A percentile compares a stretch with the other conserved stretches of the same genome.
phyloP scores from a whole-genome alignment of 2,888 invertebrate species.

The Mimumesa dahlbomi region DNA sequence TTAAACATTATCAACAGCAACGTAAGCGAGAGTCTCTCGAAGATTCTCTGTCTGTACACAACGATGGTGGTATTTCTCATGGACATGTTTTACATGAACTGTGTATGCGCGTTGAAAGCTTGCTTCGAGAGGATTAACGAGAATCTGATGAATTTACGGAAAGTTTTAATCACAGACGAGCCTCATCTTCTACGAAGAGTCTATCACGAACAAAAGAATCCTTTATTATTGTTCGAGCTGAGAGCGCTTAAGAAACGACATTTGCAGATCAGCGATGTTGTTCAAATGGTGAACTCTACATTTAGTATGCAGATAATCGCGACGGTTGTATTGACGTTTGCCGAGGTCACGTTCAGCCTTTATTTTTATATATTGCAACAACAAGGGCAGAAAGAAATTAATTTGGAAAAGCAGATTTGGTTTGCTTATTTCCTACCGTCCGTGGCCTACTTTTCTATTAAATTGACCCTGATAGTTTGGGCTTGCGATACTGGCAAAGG shows the following conservation, averaged over 20 bases:
- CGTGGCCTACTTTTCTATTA: constrained; percentile 54
- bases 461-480: constrained; percentile 61
- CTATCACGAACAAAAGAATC: constrained; percentile 69
- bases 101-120: constrained; percentile 58
- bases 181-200: constrained; percentile 70
- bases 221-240: constrained; percentile 63
- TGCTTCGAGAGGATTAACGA: constrained; percentile 66
- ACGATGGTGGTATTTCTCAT: constrained; percentile 52
- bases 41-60: constrained; percentile 40
- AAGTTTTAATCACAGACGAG: constrained; percentile 60
- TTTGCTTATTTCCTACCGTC: constrained; percentile 50
- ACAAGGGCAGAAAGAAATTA: constrained; percentile 22
- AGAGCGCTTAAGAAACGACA: constrained; percentile 66
- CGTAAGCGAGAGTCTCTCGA: neutral
- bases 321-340: constrained; percentile 63
- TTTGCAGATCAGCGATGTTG: constrained; percentile 61
- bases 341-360: constrained; percentile 69
- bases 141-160: constrained; percentile 56
- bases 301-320: constrained; percentile 65
- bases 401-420: constrained; percentile 58
- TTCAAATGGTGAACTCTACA: constrained; percentile 61
- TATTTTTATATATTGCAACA: constrained; percentile 66
- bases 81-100: constrained; percentile 66
- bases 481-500: constrained; percentile 65
- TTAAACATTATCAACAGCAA: constrained; percentile 31